Evolutionary conservation across 2,113 vertebrate genomes (phyloP).

Genomic region (Rhineura floridana): DNA sequence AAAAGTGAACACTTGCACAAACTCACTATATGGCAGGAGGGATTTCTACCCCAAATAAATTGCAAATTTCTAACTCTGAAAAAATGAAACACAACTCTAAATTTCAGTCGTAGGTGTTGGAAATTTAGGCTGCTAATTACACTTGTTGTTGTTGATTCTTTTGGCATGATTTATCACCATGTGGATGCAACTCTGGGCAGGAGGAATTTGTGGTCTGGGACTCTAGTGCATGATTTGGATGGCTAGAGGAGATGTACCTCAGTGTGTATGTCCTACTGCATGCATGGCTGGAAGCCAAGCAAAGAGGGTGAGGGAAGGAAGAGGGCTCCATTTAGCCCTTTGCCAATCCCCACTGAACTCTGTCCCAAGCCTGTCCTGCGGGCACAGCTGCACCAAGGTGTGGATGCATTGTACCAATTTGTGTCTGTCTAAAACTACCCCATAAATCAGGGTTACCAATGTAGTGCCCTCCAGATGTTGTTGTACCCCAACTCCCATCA

Average conservation of each 20-base stretch:
- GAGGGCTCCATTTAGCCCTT: background rate
- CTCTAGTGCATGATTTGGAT: too few species aligned
- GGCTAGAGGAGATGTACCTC: too few species aligned
- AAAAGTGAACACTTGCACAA: background rate
- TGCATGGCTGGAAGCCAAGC: background rate
- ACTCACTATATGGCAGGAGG: background rate
- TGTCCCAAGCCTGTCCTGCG: background rate
- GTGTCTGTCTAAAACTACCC: background rate
- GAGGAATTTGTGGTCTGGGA: too few species aligned
- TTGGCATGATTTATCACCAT: too few species aligned
- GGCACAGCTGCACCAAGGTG: background rate
- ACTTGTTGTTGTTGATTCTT: too few species aligned
- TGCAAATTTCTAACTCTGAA: background rate
- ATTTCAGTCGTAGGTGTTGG: background rate
- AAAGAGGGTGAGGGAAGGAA: background rate
- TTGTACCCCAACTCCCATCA: too few species aligned
- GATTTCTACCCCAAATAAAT: background rate
- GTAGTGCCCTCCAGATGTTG: too few species aligned
- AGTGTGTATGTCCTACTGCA: background rate
- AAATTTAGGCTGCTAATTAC: too few species aligned
- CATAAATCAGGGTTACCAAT: too few species aligned
- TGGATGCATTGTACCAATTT: background rate
- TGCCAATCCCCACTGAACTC: background rate
- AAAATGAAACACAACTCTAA: background rate
- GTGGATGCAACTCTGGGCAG: too few species aligned